Conservation (phyloP, 1,140 invertebrate genomes). For the Zaprionus africanus region DNA sequence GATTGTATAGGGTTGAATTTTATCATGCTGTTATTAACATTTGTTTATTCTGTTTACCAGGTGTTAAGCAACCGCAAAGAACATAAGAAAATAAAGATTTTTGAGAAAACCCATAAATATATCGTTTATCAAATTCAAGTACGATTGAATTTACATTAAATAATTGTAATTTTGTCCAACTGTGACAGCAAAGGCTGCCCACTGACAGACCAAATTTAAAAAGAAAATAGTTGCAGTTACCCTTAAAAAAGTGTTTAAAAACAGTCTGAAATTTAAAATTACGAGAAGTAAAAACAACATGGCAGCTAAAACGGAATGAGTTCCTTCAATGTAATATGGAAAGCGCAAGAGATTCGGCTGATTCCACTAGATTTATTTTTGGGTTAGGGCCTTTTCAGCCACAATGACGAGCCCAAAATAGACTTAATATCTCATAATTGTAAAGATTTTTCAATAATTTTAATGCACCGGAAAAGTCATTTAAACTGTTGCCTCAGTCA, state of each 20-base stretch:
- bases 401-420: slow-evolving; percentile 15
- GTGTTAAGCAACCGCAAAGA: background rate
- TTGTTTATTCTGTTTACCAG: background rate
- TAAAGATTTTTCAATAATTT: slow-evolving; percentile 35
- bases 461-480: slow-evolving; percentile 41
- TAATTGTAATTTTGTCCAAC: background rate
- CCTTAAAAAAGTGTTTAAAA: slow-evolving; percentile 16
- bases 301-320: slow-evolving; percentile 73
- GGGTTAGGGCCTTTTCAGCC: slow-evolving; percentile 39
- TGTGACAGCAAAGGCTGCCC: background rate
- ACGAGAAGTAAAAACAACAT: slow-evolving; percentile 5
- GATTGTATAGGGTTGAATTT: background rate
- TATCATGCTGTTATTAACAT: slow-evolving; percentile 6
- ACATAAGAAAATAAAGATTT: background rate
- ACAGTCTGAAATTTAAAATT: slow-evolving; percentile 16
- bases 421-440: slow-evolving; percentile 34
- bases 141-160: background rate
- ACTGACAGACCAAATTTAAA: background rate
- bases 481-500: slow-evolving; percentile 77
- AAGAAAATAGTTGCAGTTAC: background rate
- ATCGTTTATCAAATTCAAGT: background rate
- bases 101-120: background rate
- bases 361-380: slow-evolving; percentile 48
- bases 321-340: slow-evolving; percentile 54
- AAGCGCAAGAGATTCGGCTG: slow-evolving; percentile 40